Evolutionary conservation across 2,888 invertebrate species (phyloP).

Genomic region (Brachycybe producta): DNA sequence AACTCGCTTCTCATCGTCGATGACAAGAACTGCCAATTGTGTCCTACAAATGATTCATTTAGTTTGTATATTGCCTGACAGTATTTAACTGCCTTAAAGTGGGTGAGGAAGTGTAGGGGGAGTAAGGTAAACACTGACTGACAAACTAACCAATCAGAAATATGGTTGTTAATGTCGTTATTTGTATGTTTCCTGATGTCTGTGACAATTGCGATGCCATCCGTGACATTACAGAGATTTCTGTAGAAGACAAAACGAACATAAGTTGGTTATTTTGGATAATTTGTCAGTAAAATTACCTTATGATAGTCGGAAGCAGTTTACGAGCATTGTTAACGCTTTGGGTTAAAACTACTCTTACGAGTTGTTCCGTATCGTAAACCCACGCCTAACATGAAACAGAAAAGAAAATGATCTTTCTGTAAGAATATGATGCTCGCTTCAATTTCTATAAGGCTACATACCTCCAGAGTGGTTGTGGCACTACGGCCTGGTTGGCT

Average conservation of each 20-base stretch:
- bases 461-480: slow-evolving; percentile 49
- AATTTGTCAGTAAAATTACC: too few species aligned
- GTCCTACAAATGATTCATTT: not conserved
- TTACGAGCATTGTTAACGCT: too few species aligned
- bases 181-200: too few species aligned
- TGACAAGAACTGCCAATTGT: not conserved
- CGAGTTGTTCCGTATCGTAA: slow-evolving; percentile 67
- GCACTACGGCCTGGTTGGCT: slow-evolving; percentile 65
- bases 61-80: not conserved
- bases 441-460: not conserved
- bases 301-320: too few species aligned
- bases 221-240: slow-evolving; percentile 59
- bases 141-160: too few species aligned
- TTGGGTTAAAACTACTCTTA: slow-evolving; percentile 70
- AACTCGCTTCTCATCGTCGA: slow-evolving; percentile 1
- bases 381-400: slow-evolving; percentile 60
- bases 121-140: too few species aligned
- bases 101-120: not conserved
- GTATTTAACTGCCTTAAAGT: not conserved
- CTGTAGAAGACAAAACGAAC: too few species aligned
- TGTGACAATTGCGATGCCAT: slow-evolving; percentile 60
- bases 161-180: too few species aligned
- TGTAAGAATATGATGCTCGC: not conserved
- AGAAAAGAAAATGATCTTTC: not conserved
- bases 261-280: too few species aligned